phyloP scores from a whole-genome alignment of 2,113 vertebrate species.

The Mustela nigripes region DNA sequence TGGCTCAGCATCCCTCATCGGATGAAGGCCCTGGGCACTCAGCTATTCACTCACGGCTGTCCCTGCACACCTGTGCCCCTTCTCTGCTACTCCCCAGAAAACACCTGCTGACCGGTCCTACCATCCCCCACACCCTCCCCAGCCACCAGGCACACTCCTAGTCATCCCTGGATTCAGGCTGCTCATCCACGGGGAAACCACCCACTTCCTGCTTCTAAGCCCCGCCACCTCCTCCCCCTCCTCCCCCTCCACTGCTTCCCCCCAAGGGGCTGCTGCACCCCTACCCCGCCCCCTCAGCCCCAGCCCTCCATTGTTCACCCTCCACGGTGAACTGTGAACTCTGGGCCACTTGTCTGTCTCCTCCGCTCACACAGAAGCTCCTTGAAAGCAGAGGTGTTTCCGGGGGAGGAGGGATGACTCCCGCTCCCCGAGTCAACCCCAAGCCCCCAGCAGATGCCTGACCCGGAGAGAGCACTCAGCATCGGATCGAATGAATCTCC shows the following conservation, averaged over 20 bases:
- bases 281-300: rapidly evolving
- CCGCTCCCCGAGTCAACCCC: background rate
- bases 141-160: background rate
- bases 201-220: background rate
- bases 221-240: too few species aligned
- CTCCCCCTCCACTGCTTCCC: background rate
- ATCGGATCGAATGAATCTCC: slow-evolving; percentile 35
- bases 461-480: background rate
- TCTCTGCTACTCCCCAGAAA: background rate
- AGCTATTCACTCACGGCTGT: background rate
- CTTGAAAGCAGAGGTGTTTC: background rate
- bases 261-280: rapidly evolving
- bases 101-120: rapidly evolving
- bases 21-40: background rate
- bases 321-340: background rate
- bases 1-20: background rate
- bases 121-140: too few species aligned
- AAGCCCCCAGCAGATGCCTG: background rate
- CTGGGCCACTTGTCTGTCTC: background rate
- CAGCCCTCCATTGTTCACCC: background rate
- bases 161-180: background rate
- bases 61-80: background rate
- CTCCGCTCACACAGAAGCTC: background rate
- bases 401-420: background rate
- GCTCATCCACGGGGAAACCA: rapidly evolving